Conservation (phyloP, 2,113 vertebrate genomes). For the Otis tarda region DNA sequence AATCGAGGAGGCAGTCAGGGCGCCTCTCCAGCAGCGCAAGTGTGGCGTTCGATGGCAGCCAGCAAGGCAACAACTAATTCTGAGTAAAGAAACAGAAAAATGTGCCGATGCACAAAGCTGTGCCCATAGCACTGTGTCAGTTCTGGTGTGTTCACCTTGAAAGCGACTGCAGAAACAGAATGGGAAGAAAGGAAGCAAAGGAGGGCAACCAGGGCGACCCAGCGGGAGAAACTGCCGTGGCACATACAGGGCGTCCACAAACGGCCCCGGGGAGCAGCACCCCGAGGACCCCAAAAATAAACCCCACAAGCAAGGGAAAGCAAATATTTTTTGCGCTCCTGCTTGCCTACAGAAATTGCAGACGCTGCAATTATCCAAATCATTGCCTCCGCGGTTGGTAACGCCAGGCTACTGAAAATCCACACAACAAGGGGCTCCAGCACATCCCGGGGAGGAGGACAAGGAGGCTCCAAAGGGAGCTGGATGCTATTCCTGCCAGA, state of each 20-base stretch:
- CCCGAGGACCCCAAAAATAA: neutral
- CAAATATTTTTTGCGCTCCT: neutral
- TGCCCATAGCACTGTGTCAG: neutral
- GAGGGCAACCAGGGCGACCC: neutral
- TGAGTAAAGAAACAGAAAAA: neutral
- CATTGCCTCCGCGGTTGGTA: neutral
- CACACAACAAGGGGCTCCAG: neutral
- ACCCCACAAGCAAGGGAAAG: neutral
- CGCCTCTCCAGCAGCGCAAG: neutral
- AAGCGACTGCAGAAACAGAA: neutral
- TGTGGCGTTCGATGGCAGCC: accelerated
- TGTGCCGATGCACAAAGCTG: neutral
- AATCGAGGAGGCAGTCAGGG: neutral
- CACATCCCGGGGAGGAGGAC: neutral
- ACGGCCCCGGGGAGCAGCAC: neutral
- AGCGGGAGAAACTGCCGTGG: accelerated
- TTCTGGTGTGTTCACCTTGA: neutral
- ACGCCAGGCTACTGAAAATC: neutral
- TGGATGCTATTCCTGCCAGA: neutral
- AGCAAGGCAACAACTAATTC: neutral
- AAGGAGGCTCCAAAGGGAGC: neutral
- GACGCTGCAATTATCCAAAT: neutral
- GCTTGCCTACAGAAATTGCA: constrained; percentile 25
- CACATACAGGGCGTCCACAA: accelerated
- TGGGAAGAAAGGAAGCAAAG: neutral